phyloP scores from a whole-genome alignment of 2,888 invertebrate species.

The Halocaridina rubra region DNA sequence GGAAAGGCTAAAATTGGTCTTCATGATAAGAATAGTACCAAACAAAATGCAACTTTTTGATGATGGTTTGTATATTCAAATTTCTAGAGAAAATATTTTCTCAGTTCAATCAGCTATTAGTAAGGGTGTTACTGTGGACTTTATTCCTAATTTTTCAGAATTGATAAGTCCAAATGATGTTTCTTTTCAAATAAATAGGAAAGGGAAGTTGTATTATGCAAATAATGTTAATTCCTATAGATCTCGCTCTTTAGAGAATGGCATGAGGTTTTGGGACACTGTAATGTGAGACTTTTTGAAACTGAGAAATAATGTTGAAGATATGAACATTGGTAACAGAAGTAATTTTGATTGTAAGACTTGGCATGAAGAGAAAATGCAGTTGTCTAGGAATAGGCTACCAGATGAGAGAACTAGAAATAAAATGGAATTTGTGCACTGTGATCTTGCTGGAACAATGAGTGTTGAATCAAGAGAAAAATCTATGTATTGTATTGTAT shows the following conservation, averaged over 20 bases:
- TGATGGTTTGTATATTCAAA: conserved; percentile 15
- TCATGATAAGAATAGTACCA: conserved; percentile 2
- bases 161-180: not conserved
- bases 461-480: not conserved
- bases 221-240: not conserved
- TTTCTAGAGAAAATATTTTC: conserved; percentile 4
- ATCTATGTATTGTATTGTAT: not conserved
- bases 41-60: not conserved
- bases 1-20: not conserved
- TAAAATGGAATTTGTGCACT: not conserved
- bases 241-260: conserved; percentile 12
- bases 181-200: not conserved
- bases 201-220: no score
- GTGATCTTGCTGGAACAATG: no score
- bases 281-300: conserved; percentile 15
- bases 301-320: not conserved
- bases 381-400: not conserved
- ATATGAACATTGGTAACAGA: conserved; percentile 22
- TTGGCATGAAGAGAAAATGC: conserved; percentile 25
- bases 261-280: conserved; percentile 10
- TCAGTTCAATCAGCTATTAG: conserved; percentile 14
- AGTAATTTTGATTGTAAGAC: conserved; percentile 2
- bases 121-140: not conserved
- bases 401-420: conserved; percentile 12
- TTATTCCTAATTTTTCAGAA: not conserved